Conservation (phyloP, 2,797 vertebrate species). For the Trichosurus vulpecula region DNA sequence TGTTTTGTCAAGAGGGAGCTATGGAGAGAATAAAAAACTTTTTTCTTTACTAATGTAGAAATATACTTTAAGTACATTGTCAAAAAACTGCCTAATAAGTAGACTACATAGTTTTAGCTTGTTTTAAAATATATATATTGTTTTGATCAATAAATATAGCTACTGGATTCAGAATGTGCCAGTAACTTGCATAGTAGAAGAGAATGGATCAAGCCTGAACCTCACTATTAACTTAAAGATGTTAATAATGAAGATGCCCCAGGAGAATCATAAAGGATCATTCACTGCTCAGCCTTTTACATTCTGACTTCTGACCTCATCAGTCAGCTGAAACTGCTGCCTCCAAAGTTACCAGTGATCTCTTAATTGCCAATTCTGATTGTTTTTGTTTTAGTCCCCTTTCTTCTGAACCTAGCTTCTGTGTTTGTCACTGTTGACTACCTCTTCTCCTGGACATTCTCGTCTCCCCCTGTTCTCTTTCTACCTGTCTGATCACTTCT, state of each 20-base stretch:
- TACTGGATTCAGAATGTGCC: constrained; percentile 3
- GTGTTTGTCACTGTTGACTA: not conserved
- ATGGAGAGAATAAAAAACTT: constrained; percentile 30
- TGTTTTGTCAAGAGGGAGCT: constrained; percentile 19
- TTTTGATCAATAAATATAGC: constrained; percentile 24
- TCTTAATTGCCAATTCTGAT: not conserved
- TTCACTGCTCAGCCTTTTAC: not conserved
- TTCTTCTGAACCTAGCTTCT: not conserved
- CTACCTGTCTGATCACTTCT: not conserved
- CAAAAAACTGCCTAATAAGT: constrained; percentile 38
- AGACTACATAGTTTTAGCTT: constrained; percentile 18
- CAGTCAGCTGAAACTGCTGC: not conserved
- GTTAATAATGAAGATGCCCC: not conserved
- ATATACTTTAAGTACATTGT: constrained; percentile 7
- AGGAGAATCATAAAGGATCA: not conserved
- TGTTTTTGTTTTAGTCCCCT: not conserved
- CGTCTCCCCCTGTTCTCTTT: not conserved
- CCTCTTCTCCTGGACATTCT: not conserved
- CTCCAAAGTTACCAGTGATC: not conserved
- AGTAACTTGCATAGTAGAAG: constrained; percentile 10
- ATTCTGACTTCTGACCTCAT: not conserved
- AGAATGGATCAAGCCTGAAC: not conserved
- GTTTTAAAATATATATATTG: not conserved
- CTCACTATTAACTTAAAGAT: not conserved
- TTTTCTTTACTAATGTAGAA: constrained; percentile 46